Evolutionary conservation across 2,888 invertebrate species (phyloP).

Genomic region (Tiphia femorata): DNA sequence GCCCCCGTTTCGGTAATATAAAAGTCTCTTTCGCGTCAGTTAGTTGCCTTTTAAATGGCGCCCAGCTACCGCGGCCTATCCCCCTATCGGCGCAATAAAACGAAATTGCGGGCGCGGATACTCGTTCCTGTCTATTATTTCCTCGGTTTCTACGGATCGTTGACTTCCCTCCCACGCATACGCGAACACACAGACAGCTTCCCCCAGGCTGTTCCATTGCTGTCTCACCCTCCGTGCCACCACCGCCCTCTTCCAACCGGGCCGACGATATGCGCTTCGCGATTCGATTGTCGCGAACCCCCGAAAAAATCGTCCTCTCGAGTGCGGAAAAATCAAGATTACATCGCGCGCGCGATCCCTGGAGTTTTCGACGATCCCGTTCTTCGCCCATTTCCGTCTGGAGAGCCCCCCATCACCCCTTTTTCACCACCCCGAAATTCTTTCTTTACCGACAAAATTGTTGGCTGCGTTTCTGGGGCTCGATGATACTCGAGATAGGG

Average conservation of each 20-base stretch:
- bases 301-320: neutral
- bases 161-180: neutral
- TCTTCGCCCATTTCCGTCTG: too few species aligned
- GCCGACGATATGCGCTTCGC: neutral
- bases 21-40: slow-evolving; percentile 18
- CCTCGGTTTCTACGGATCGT: slow-evolving; percentile 10
- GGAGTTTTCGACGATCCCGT: too few species aligned
- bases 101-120: slow-evolving; percentile 15
- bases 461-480: too few species aligned
- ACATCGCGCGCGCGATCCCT: too few species aligned
- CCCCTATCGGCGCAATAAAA: slow-evolving; percentile 16
- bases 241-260: too few species aligned
- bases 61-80: neutral
- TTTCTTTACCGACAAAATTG: too few species aligned
- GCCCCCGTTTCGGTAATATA: slow-evolving; percentile 14
- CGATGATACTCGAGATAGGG: too few species aligned
- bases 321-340: too few species aligned
- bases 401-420: too few species aligned
- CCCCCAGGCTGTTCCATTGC: slow-evolving; percentile 3
- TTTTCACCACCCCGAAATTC: too few species aligned
- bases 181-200: too few species aligned
- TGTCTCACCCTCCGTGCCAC: neutral
- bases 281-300: slow-evolving; percentile 2
- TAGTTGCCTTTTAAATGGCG: slow-evolving; percentile 30
- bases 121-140: slow-evolving; percentile 22